Percentiles rank a stretch among this genome's conserved stretches.
Conservation (phyloP, 2,797 vertebrate species). For the Takifugu ocellatus region DNA sequence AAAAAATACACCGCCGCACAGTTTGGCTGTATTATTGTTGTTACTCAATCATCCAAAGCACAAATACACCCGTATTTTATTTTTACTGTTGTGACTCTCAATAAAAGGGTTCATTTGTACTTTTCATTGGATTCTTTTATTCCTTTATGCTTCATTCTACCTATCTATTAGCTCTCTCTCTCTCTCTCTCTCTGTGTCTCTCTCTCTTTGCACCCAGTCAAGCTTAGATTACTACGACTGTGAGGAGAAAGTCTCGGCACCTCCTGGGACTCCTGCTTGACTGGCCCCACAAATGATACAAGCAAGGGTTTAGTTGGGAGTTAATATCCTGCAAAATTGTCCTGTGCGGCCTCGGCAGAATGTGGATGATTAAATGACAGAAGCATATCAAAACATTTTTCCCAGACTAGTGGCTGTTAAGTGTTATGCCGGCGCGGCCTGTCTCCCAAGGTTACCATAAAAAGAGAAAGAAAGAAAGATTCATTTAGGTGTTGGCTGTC, state of each 20-base stretch:
- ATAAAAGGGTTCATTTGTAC: conserved; percentile 48
- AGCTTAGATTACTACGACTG: conserved; percentile 78
- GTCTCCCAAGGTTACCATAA: conserved; percentile 78
- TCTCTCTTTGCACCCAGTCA: conserved; percentile 62
- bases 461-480: conserved; percentile 74
- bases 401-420: conserved; percentile 81
- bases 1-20: conserved; percentile 34
- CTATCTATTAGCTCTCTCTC: conserved; percentile 48
- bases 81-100: conserved; percentile 42
- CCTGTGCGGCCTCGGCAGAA: conserved; percentile 77
- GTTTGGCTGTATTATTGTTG: conserved; percentile 27
- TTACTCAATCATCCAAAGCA: conserved; percentile 36
- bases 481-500: conserved; percentile 67
- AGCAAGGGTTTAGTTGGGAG: conserved; percentile 82
- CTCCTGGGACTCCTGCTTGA: conserved; percentile 81
- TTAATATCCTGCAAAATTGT: conserved; percentile 88
- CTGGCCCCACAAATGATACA: conserved; percentile 84
- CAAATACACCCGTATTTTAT: conserved; percentile 39
- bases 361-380: conserved; percentile 84
- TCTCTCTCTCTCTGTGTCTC: conserved; percentile 15
- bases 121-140: conserved; percentile 67
- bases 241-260: conserved; percentile 70
- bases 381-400: conserved; percentile 82
- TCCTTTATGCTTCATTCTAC: conserved; percentile 70
- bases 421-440: conserved; percentile 65